phyloP scores from a whole-genome alignment of 2,113 vertebrate genomes.

The Muntiacus reevesi region DNA sequence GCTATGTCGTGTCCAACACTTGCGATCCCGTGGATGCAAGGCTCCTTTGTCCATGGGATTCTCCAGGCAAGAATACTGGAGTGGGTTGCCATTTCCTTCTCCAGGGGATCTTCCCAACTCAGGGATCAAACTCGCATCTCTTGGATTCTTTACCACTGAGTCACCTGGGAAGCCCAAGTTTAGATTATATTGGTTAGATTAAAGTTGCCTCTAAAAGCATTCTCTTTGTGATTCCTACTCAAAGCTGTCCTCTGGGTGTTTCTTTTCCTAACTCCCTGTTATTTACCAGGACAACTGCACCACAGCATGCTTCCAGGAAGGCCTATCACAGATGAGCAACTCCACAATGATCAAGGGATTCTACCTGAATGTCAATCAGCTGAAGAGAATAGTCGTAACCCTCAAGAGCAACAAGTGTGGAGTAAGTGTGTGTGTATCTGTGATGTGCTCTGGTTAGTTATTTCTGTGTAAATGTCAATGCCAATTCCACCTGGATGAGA shows the following conservation, averaged over 20 bases:
- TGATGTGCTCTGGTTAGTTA: not conserved
- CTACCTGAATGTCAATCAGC: fast-evolving
- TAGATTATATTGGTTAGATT: not conserved
- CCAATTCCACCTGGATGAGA: not conserved
- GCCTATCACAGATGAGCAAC: slow-evolving; percentile 30
- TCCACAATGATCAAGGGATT: fast-evolving
- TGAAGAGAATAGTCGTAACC: not conserved
- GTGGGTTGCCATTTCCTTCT: not conserved
- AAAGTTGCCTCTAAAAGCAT: not conserved
- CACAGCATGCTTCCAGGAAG: slow-evolving; percentile 55
- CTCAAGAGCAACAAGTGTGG: slow-evolving; percentile 26
- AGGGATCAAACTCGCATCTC: not conserved
- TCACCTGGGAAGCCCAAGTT: not conserved
- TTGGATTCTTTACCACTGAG: not conserved
- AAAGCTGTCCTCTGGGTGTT: not conserved
- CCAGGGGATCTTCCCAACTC: not conserved
- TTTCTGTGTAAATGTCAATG: not conserved
- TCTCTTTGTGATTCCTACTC: not conserved
- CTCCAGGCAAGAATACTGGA: not conserved
- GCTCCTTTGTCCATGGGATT: not conserved
- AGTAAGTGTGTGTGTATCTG: slow-evolving; percentile 12
- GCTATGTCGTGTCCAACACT: not conserved
- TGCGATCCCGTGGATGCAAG: not conserved
- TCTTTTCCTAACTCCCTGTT: not conserved
- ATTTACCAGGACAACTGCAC: slow-evolving; percentile 52